Conservation (phyloP, 2,797 vertebrate genomes). For the Morelia viridis region DNA sequence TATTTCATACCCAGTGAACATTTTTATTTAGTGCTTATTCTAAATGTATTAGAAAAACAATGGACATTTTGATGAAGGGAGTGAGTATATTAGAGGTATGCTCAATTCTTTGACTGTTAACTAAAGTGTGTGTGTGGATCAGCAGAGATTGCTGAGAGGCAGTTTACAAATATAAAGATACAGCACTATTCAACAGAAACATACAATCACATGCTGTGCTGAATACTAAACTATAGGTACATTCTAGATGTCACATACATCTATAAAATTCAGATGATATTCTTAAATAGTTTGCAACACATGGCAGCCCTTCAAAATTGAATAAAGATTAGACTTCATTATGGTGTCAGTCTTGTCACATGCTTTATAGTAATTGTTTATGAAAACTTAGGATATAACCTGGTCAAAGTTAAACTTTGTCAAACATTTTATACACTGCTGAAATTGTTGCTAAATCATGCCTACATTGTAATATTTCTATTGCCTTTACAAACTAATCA, state of each 20-base stretch:
- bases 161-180: background rate
- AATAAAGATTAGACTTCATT: background rate
- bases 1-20: conserved; percentile 14
- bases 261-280: background rate
- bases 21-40: conserved; percentile 26
- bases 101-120: conserved; percentile 29
- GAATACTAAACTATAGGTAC: background rate
- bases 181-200: background rate
- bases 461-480: background rate
- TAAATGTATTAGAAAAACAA: background rate
- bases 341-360: background rate
- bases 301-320: background rate
- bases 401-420: background rate
- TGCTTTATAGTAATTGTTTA: background rate
- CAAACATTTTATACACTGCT: background rate
- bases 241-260: background rate
- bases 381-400: background rate
- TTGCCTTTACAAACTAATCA: background rate
- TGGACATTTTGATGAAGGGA: background rate
- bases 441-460: background rate
- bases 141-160: background rate
- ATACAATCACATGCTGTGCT: background rate
- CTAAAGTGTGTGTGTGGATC: background rate
- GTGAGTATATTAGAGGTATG: conserved; percentile 17
- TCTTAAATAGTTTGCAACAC: background rate